These are phyloP conservation scores for Psittacula echo DNA, from an alignment of 2,797 vertebrate species.

Conservation along the genomic window DNA sequence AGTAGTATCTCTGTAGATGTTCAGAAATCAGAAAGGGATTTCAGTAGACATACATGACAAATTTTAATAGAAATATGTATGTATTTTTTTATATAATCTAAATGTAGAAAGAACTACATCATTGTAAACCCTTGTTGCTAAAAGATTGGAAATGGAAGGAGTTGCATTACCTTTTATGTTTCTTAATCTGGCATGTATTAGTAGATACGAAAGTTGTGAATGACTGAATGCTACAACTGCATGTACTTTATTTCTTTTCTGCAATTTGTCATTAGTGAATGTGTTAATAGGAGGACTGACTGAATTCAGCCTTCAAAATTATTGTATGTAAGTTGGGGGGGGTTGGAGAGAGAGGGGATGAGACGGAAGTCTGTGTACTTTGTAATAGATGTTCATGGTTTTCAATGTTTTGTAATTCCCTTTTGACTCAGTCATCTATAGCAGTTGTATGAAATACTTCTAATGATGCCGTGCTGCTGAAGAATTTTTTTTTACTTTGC, in stretches of 20 bases:
- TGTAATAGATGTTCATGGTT: background rate
- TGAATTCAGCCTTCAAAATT: background rate
- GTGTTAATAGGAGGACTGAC: background rate
- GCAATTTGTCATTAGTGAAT: background rate
- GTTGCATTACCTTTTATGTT: background rate
- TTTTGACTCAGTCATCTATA: conserved; percentile 26
- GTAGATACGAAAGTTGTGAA: background rate
- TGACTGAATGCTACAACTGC: background rate
- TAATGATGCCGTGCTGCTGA: background rate
- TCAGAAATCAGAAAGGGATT: background rate
- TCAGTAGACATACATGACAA: background rate
- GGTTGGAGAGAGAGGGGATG: too few relatives aligned
- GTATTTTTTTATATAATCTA: fast-evolving
- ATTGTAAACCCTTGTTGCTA: background rate
- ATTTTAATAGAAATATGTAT: background rate
- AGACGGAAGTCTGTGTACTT: background rate
- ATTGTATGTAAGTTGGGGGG: background rate
- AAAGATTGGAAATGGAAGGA: background rate
- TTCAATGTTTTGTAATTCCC: background rate
- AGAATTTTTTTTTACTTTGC: background rate
- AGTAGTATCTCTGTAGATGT: background rate
- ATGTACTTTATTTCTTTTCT: fast-evolving
- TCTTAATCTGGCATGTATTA: fast-evolving
- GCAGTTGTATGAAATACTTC: conserved; percentile 20
- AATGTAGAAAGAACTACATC: background rate